Evolutionary conservation across 2,113 vertebrate genomes (phyloP), one percentile per base, ranked within the genome.

Genomic region (Archocentrus centrarchus): DNA sequence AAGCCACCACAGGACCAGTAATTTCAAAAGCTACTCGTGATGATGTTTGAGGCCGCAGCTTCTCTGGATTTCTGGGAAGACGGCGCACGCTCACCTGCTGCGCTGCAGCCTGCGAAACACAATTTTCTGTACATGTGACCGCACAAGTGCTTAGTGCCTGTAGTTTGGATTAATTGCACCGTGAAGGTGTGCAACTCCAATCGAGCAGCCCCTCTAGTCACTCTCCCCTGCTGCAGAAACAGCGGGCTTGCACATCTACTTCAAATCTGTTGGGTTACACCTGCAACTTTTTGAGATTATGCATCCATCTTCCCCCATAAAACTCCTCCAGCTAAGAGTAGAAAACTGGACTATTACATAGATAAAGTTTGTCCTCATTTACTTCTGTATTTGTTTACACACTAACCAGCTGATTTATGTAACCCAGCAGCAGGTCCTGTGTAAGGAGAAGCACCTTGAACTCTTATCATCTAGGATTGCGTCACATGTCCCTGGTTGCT

Each of bases 371-470:
- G 66, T 35, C 70, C 30, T 57, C 30, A 3, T 37, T 55, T 37
- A 35, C 32, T n/a, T 55, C 50, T 44, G 61, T 73, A 79, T 53
- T 55, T 75, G 44, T 47, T 2, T 39, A 60, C 18, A 4, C 59
- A 20, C 55, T 53, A 79, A 89, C 87, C 89, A 76, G 70, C 83
- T 47, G 58, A 79, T 84, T 95, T 95, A 90, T 84, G 92, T 90
- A 93, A 94, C 87, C 53, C 77, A 80, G 75, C 82, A 78, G 61
- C 79, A 68, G 91, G 88, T 92, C 92, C 83, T 81, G 85, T 88
- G 80, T 47, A 75, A 47, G 85, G 75, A 75, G 86, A 68, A 89
- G 90, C 86, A 95, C 95, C 90, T 96, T 95, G 95, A 92, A 94
- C 94, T 89, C 61, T 2, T 77, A 78, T 86, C 89, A 87, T 60